A percentile compares a stretch with the other conserved stretches of the same genome.
phyloP scores from a whole-genome alignment of 2,113 vertebrate species.

The Eulacestoma nigropectus region DNA sequence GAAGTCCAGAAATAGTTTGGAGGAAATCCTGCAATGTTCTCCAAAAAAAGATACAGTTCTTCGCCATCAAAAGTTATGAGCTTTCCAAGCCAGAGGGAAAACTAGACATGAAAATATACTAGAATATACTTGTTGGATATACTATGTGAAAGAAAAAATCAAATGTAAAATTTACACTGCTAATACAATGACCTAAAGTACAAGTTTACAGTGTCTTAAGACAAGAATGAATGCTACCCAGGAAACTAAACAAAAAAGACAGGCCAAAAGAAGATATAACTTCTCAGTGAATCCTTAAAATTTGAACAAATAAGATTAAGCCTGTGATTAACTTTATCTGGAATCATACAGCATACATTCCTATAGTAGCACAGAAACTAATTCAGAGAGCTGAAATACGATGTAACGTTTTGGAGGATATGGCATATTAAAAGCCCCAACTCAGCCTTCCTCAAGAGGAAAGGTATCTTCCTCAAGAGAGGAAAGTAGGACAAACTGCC shows the following conservation, averaged over 20 bases:
- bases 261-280: background rate
- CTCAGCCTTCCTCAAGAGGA: background rate
- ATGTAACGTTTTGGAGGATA: background rate
- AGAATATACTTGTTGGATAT: slow-evolving; percentile 15
- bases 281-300: slow-evolving; percentile 39
- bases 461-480: too few relatives aligned
- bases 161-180: slow-evolving; percentile 5
- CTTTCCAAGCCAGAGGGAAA: slow-evolving; percentile 41
- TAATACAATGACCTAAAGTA: background rate
- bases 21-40: slow-evolving; percentile 32
- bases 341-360: background rate
- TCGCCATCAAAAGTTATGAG: background rate
- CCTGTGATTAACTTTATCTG: background rate
- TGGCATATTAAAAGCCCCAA: background rate
- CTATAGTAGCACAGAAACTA: background rate
- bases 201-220: background rate
- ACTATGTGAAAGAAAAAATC: slow-evolving; percentile 24
- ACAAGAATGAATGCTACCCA: slow-evolving; percentile 19
- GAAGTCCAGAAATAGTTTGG: background rate
- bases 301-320: background rate
- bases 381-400: background rate
- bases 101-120: slow-evolving; percentile 2
- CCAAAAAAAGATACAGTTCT: slow-evolving; percentile 15
- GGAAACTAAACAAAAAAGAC: background rate
- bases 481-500: background rate